These are phyloP conservation scores for Barypeithes pellucidus DNA, from an alignment of 2,888 invertebrate species.

Conservation along the genomic window DNA sequence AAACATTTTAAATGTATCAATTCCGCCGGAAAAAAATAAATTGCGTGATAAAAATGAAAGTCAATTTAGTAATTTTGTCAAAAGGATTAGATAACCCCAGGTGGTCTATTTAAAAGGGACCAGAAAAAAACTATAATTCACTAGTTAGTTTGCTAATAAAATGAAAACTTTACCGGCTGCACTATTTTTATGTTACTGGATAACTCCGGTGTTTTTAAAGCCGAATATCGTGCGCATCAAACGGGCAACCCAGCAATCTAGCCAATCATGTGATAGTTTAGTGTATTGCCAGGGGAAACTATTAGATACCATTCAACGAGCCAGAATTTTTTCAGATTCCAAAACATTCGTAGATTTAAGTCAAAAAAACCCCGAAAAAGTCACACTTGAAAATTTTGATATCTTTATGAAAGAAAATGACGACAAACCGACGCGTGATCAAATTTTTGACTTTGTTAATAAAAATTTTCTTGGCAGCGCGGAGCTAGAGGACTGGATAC, in stretches of 20 bases:
- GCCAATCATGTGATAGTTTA: conserved; percentile 72
- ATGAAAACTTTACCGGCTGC: neutral
- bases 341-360: conserved; percentile 89
- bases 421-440: conserved; percentile 70
- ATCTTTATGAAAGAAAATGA: conserved; percentile 71
- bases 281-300: conserved; percentile 85
- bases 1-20: conserved; percentile 28
- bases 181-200: neutral
- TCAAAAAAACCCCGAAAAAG: conserved; percentile 69
- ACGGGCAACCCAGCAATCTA: neutral
- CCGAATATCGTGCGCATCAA: neutral
- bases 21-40: conserved; percentile 9
- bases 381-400: conserved; percentile 74
- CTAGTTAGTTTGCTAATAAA: neutral
- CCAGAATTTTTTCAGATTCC: conserved; percentile 80
- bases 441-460: conserved; percentile 73
- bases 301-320: conserved; percentile 82
- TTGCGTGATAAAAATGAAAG: conserved; percentile 8
- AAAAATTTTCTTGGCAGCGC: conserved; percentile 74
- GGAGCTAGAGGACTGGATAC: conserved; percentile 76
- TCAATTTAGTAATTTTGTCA: conserved; percentile 16
- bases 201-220: conserved; percentile 15
- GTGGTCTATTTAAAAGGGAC: conserved; percentile 6
- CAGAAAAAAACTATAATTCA: no score
- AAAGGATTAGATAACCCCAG: conserved; percentile 2